Base-by-base conservation (phyloP, 2,113 vertebrate genomes). In the Mirounga angustirostris region DNA sequence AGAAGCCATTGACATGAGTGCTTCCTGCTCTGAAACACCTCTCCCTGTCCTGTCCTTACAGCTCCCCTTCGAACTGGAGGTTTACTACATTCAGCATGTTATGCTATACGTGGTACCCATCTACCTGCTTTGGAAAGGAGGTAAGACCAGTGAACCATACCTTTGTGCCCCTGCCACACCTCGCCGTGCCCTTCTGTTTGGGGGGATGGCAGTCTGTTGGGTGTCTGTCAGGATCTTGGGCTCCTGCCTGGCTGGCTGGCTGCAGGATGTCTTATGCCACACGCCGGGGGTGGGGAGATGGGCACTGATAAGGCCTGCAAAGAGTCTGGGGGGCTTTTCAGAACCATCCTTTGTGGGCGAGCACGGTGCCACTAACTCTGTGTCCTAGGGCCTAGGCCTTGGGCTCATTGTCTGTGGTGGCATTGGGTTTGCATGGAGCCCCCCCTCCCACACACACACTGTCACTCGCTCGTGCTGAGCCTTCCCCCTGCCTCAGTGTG, bases 41-140 rank as follows among this genome's bases (percentile, higher is more conserved):
- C 58, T 89, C 43, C 98, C 30, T 88, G 94, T 91, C 89, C 71
- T 98, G 3, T 96, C 94, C 96, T 95, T 84, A 69, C 99, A 99
- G 99, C 99, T 99, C 28, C 99, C 99, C 4, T 99, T 99, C 98
- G 99, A 99, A 98, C 99, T 99, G 97, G 99, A 99, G 98, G 98
- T 99, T 94, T 99, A 99, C 99, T 99, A 99, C 97, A 99, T 99
- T 97, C 99, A 99, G 96, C 99, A 99, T 96, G 99, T 99, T 98
- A 99, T 99, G 99, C 99, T 99, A 56, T 99, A 99, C 95, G 98
- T 99, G 96, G 99, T 99, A 63, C 99, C 99, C 97, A 98, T 99
- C 80, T 99, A 99, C 96, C 99, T 99, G 92, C 99, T 99, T 98
- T 99, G 99, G 98, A 99, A 99, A 99, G 99, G 99, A 99, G 99